A percentile compares a stretch with the other conserved stretches of the same genome.
These are phyloP conservation scores for Parazoanthus swiftii DNA, from an alignment of 92 coral and sea anemone genomes.

Conservation along the genomic window DNA sequence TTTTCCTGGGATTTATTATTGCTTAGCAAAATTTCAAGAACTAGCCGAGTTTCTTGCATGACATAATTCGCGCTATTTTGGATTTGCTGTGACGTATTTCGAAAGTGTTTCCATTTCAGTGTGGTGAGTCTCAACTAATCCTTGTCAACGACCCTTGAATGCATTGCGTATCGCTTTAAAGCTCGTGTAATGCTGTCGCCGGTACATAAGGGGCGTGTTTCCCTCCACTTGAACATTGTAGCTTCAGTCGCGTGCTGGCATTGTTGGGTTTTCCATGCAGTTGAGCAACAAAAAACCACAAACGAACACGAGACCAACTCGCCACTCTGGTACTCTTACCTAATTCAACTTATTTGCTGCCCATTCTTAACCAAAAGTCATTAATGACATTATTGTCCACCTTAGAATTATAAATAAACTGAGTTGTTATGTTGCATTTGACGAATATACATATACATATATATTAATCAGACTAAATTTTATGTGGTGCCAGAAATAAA, in stretches of 20 bases:
- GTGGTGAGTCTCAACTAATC: not conserved
- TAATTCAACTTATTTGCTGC: not conserved
- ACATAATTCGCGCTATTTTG: too few relatives aligned
- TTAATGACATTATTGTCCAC: not conserved
- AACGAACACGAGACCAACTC: not conserved
- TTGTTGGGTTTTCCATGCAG: not conserved
- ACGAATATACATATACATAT: not conserved
- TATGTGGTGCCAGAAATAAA: not conserved
- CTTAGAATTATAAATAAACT: not conserved
- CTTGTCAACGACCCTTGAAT: not conserved
- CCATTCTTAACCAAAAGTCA: not conserved
- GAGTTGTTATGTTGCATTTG: not conserved
- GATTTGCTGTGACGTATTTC: not conserved
- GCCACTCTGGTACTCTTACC: not conserved
- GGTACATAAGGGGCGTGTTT: not conserved
- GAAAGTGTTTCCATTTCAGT: not conserved
- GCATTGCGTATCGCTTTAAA: constrained; percentile 22
- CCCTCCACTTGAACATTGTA: not conserved
- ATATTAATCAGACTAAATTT: not conserved
- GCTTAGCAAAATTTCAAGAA: not conserved
- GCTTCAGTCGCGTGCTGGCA: constrained; percentile 7
- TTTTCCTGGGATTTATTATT: too few relatives aligned
- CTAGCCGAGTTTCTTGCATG: not conserved
- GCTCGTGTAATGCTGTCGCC: not conserved
- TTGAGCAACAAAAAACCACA: not conserved